Evolutionary conservation across 1,140 invertebrate species (phyloP).

Genomic region (Planococcus citri): DNA sequence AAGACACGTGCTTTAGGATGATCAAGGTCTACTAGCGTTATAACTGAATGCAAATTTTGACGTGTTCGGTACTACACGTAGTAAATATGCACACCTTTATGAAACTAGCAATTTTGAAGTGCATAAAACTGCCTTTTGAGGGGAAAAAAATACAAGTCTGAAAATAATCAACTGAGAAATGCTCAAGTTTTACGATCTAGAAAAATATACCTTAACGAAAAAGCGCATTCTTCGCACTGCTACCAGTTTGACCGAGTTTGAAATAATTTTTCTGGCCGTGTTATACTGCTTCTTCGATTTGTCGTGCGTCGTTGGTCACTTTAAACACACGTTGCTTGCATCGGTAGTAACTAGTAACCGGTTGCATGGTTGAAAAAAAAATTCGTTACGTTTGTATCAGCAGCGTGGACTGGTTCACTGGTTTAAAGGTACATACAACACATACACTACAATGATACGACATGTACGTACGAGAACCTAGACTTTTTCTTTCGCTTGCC

Average conservation of each 20-base stretch:
- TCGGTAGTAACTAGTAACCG: not conserved
- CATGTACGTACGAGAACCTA: not conserved
- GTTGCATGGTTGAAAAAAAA: slow-evolving; percentile 1
- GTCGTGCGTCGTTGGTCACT: not conserved
- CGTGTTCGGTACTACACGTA: too few species aligned
- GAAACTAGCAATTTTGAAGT: too few species aligned
- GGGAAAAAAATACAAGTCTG: too few species aligned
- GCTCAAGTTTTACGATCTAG: too few species aligned
- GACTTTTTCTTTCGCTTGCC: not conserved
- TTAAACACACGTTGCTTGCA: slow-evolving; percentile 1
- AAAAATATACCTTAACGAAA: too few species aligned
- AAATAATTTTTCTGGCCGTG: not conserved
- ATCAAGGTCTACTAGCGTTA: too few species aligned
- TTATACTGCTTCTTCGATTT: slow-evolving; percentile 4
- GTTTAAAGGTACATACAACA: not conserved
- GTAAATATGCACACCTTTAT: too few species aligned
- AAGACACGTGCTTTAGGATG: too few species aligned
- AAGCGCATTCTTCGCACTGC: not conserved
- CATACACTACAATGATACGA: not conserved
- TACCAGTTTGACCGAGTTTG: not conserved
- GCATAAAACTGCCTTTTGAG: too few species aligned
- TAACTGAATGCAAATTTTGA: too few species aligned
- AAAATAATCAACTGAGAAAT: too few species aligned
- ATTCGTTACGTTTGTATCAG: slow-evolving; percentile 9
- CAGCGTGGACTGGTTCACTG: not conserved